A percentile compares a stretch with the other conserved stretches of the same genome.
Conservation (phyloP, 2,113 vertebrate species). For the Catharus minimus region DNA sequence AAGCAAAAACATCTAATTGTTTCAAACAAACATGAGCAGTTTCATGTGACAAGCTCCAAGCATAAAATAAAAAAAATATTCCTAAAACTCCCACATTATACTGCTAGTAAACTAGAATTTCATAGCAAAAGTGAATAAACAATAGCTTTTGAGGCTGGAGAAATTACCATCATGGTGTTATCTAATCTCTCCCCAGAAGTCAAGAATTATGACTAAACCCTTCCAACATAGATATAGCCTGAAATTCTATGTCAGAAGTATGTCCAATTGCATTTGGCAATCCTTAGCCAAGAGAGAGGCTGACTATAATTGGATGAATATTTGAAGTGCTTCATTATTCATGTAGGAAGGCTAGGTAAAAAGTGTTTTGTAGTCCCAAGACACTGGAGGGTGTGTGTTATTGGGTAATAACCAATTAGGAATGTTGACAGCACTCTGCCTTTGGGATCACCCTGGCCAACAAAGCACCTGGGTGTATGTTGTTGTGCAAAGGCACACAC, state of each 20-base stretch:
- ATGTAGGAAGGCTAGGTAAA: constrained; percentile 59
- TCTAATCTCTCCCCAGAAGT: constrained; percentile 53
- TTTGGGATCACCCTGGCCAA: constrained; percentile 29
- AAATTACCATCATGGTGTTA: constrained; percentile 24
- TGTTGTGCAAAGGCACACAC: constrained; percentile 56
- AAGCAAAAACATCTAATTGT: not conserved
- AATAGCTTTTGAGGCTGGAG: constrained; percentile 24
- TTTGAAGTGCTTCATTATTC: constrained; percentile 57
- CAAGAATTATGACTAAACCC: constrained; percentile 48
- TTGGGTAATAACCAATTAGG: constrained; percentile 58
- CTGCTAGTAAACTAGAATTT: not conserved
- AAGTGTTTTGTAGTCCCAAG: constrained; percentile 62
- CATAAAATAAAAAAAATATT: not conserved
- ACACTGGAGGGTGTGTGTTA: constrained; percentile 50
- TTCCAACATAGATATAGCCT: constrained; percentile 38
- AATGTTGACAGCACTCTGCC: constrained; percentile 46
- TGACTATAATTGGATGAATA: constrained; percentile 46
- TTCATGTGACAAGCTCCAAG: not conserved
- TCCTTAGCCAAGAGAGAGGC: constrained; percentile 26
- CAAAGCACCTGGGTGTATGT: constrained; percentile 15
- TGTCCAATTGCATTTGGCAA: constrained; percentile 61
- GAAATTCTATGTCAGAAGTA: constrained; percentile 60
- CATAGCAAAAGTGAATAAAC: constrained; percentile 6
- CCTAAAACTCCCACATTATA: not conserved
- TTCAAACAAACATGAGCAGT: not conserved